These are phyloP conservation scores for Synergus japonicus DNA, from an alignment of 2,888 invertebrate species.

Conservation along the genomic window DNA sequence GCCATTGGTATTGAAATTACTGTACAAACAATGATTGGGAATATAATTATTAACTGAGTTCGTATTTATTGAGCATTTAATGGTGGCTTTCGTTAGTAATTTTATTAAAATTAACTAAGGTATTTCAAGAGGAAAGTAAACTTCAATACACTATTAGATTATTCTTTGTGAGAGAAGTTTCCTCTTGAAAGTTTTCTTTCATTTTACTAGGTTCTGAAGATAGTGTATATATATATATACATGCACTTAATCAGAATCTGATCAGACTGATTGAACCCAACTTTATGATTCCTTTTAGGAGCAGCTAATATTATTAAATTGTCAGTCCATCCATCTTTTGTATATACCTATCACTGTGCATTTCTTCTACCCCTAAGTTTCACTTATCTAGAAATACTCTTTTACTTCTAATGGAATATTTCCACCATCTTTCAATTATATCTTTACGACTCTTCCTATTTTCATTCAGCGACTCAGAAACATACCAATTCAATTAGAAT, in stretches of 20 bases:
- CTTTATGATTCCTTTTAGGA: not conserved
- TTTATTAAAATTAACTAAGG: too few relatives aligned
- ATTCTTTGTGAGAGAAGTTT: not conserved
- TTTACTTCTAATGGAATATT: conserved; percentile 6
- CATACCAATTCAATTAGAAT: conserved; percentile 4
- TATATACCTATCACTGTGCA: not conserved
- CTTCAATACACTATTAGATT: not conserved
- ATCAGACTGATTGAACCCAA: not conserved
- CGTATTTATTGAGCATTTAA: too few relatives aligned
- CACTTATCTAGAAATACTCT: not conserved
- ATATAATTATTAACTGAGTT: too few relatives aligned
- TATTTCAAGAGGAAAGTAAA: too few relatives aligned
- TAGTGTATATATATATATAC: not conserved
- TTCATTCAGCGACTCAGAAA: not conserved
- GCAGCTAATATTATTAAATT: not conserved
- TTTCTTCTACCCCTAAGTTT: not conserved
- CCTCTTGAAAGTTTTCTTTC: not conserved
- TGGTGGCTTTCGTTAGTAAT: too few relatives aligned
- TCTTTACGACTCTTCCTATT: not conserved
- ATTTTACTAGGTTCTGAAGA: not conserved
- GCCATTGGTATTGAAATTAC: too few relatives aligned
- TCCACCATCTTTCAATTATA: conserved; percentile 15
- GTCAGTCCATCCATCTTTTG: not conserved
- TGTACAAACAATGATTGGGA: too few relatives aligned
- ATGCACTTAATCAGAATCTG: not conserved